These are phyloP conservation scores for Norana najaformis DNA, from an alignment of 2,888 invertebrate genomes.

Conservation along the genomic window DNA sequence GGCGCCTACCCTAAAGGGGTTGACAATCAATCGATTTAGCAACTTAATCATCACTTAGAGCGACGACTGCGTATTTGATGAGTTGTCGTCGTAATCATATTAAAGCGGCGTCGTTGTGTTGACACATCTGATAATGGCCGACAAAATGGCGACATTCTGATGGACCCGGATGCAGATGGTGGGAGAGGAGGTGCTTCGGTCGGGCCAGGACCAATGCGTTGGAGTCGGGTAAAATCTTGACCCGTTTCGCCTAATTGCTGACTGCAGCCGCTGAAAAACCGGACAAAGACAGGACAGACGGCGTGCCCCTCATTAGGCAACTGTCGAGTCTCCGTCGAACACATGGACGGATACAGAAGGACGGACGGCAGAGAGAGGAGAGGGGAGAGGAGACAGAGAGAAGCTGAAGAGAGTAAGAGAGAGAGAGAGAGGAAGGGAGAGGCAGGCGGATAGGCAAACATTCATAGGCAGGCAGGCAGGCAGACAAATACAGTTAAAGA, in stretches of 20 bases:
- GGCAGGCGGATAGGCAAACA: too few relatives aligned
- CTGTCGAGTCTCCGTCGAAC: too few relatives aligned
- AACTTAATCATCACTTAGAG: constrained; percentile 20
- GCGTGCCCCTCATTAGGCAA: background rate
- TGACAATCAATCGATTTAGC: constrained; percentile 10
- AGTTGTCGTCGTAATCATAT: constrained; percentile 19
- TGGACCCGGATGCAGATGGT: background rate
- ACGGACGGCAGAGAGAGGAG: too few relatives aligned
- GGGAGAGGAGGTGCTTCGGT: background rate
- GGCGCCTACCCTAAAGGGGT: background rate
- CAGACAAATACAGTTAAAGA: too few relatives aligned
- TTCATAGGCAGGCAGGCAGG: too few relatives aligned
- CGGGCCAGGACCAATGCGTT: background rate
- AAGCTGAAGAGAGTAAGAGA: too few relatives aligned
- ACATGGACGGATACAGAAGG: too few relatives aligned
- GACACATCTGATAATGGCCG: background rate
- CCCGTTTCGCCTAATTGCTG: background rate
- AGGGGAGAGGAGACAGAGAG: too few relatives aligned
- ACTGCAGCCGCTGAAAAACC: background rate
- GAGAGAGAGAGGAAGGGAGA: too few relatives aligned
- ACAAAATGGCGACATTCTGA: constrained; percentile 13
- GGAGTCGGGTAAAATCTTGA: background rate
- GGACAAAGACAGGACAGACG: background rate
- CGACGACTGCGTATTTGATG: constrained; percentile 13
- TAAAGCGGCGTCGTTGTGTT: background rate